Evolutionary conservation across 2,888 invertebrate species (phyloP), one percentile per base, ranked within the genome.

Genomic region (Drosophila seclusa): DNA sequence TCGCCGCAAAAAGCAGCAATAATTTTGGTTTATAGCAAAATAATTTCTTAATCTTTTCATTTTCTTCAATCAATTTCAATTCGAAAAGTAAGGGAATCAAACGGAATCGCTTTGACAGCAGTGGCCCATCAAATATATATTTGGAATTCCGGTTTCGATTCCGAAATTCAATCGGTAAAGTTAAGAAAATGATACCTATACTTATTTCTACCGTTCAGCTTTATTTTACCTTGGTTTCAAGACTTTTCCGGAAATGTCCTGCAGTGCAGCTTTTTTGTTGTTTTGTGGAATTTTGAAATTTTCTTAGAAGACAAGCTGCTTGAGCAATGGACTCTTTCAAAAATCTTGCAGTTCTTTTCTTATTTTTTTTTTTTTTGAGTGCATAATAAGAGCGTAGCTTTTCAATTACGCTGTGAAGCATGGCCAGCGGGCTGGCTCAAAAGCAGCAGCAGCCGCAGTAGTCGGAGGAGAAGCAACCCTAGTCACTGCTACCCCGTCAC

Each of bases 331-430:
- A 21, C 21, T 7, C 21, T 45, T 21, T 21, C 4, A 21, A 21
- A 21, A 45, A 45, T 7, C 1, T 13, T 4, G 7, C 21, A 16
- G 2, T 24, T 24, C 7, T 7, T 21, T 24, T 24, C 2, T 16
- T 45, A 7, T 8, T 10, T 18, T 10, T 16, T 27, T 38, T 32
- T 49, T 27, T 18, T 24, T 27, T 54, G 36, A 54, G 55, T 55
- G 55, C 27, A 38, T n/a, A 8, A 31, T 49, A 50, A 38, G 27
- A 55, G 29, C 48, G 50, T 40, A 69, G 87, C 73, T 87, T 86
- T 83, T 83, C 89, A 88, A 83, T 83, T 83, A 83, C 89, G 80
- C 69, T 80, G 73, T 76, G 71, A 77, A 83, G 81, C 82, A 87
- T 82, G 80, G 83, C 87, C 87, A 78, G 70, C 83, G 83, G 87